Evolutionary conservation across 1,140 invertebrate genomes (phyloP).

Genomic region (Copidosoma floridanum): DNA sequence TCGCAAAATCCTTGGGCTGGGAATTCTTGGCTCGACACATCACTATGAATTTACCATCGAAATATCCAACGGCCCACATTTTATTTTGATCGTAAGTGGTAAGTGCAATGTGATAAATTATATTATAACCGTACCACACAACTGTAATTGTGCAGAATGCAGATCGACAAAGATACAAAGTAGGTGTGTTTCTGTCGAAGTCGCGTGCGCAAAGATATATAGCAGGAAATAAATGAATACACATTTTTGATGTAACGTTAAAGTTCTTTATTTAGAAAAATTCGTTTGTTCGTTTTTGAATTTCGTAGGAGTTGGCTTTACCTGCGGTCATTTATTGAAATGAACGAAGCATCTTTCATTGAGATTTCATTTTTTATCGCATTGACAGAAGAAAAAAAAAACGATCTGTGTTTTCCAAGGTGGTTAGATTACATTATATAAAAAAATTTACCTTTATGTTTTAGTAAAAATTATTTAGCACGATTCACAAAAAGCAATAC

Average conservation of each 20-base stretch:
- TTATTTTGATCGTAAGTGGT: constrained; percentile 60
- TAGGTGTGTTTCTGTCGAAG: too few species aligned
- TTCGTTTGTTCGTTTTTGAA: constrained; percentile 11
- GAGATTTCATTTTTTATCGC: background rate
- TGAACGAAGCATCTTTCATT: constrained; percentile 5
- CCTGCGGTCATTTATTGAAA: constrained; percentile 10
- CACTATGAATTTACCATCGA: constrained; percentile 59
- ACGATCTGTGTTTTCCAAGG: constrained; percentile 19
- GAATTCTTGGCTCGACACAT: constrained; percentile 63
- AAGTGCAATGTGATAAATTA: constrained; percentile 1
- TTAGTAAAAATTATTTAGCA: constrained; percentile 22
- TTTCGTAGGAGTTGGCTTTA: constrained; percentile 14
- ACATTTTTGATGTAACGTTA: constrained; percentile 3
- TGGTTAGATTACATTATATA: constrained; percentile 6
- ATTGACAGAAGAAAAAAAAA: constrained; percentile 9
- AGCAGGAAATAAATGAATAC: background rate
- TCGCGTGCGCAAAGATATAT: too few species aligned
- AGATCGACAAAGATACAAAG: too few species aligned
- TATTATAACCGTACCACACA: too few species aligned
- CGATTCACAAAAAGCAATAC: constrained; percentile 21
- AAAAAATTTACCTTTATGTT: constrained; percentile 19
- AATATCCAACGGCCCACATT: constrained; percentile 66
- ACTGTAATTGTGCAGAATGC: too few species aligned
- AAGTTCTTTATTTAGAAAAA: constrained; percentile 18
- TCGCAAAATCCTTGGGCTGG: constrained; percentile 69